Base-by-base conservation (phyloP, 2,888 invertebrate species). In the Alcis repandata region DNA sequence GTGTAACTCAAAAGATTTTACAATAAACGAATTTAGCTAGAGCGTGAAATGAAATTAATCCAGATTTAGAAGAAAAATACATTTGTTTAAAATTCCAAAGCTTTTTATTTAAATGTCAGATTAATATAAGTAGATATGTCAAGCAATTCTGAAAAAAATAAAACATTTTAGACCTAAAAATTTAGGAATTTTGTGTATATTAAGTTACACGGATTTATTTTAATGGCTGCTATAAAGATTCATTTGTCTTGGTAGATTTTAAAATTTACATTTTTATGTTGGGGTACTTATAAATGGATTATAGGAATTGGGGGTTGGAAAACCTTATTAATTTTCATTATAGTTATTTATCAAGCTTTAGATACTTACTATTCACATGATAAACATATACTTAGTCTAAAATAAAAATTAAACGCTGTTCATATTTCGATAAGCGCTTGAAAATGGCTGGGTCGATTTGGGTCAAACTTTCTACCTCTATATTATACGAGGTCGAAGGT, bases 171-270 rank as follows among this genome's bases (percentile, higher is more conserved):
- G 6, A 41, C 40, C 0, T 48, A 38, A 15, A 20, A 17, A 17
- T 8, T 7, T 20, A 11, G 10, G 20, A 11, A 19, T 2, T 22
- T n/a, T n/a, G n/a, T n/a, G n/a, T n/a, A n/a, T n/a, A n/a, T n/a
- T 41, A 49, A 59, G 53, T 52, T 54, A 48, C 57, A 22, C 15
- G 49, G 53, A 63, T 71, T 71, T 67, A 71, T 67, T 62, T 52
- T 62, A 67, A 70, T 68, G 48, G 17, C 53, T 53, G 45, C 54
- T 57, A 58, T 19, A 52, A 59, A 67, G 20, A 52, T 43, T 52
- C 52, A 66, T 65, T 67, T 52, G 53, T 65, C 64, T 69, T 62
- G 22, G 54, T 61, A 63, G 36, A 38, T 56, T n/a, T 70, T 52
- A 17, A 69, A 68, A 64, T 68, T 64, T 41, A 57, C 49, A 65